These are phyloP conservation scores for Chymomyza amoena DNA, from an alignment of 2,888 invertebrate genomes.

Conservation along the genomic window DNA sequence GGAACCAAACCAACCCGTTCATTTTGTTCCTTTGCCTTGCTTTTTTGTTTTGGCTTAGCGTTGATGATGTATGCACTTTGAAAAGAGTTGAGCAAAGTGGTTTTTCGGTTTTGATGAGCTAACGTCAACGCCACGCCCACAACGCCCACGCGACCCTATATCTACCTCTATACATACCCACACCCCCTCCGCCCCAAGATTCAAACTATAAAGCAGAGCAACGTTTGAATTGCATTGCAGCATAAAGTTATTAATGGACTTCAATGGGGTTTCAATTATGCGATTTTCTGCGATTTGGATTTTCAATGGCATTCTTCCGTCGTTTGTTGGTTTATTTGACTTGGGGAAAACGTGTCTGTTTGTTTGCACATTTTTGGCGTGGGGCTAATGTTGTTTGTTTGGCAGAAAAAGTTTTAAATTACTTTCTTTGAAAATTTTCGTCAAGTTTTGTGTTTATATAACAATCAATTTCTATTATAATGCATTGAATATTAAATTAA, in stretches of 20 bases:
- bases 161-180: background rate
- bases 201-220: background rate
- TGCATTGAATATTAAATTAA: background rate
- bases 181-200: too few relatives aligned
- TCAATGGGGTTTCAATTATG: conserved; percentile 69
- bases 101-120: conserved; percentile 69
- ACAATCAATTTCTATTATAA: background rate
- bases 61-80: conserved; percentile 69
- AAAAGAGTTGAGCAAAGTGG: conserved; percentile 70
- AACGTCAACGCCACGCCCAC: conserved; percentile 48
- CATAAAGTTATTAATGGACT: conserved; percentile 70
- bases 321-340: conserved; percentile 60
- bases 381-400: conserved; percentile 9
- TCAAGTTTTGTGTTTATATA: background rate
- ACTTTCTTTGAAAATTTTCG: background rate
- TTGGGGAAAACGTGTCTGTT: conserved; percentile 18
- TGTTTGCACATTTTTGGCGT: background rate
- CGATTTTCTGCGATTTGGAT: conserved; percentile 69
- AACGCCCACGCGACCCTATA: background rate
- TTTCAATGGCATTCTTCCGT: conserved; percentile 44
- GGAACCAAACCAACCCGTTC: conserved; percentile 23
- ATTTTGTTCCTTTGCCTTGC: conserved; percentile 35
- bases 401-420: conserved; percentile 13
- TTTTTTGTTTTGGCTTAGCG: conserved; percentile 68
- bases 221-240: conserved; percentile 49